Evolutionary conservation across 2,797 vertebrate species (phyloP), one percentile per base, ranked within the genome.

Genomic region (Erithacus rubecula): DNA sequence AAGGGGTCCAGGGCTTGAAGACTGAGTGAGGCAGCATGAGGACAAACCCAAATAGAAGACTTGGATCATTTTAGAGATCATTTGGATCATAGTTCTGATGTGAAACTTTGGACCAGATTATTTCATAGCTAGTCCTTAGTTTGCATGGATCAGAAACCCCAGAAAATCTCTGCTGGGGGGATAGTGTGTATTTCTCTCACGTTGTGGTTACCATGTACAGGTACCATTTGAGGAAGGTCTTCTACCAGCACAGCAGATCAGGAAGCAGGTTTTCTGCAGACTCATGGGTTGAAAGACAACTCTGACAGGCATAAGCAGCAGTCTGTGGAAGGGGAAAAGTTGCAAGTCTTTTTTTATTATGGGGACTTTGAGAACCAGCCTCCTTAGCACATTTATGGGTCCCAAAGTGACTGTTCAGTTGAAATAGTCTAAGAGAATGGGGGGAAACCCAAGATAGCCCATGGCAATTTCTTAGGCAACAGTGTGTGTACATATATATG

Each of bases 331-430:
- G 65, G 34, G 46, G 46, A 89, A 87, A 80, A 68, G 78, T 74
- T 96, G 85, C 94, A 93, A 52, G 78, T 87, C 16, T 27, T 90
- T 91, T 75, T 76, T 96, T 95, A 65, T 95, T 85, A 82, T 6
- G n/a, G 24, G 19, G 47, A 74, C 74, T 58, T 90, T 94, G 69
- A 95, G 91, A 96, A 95, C 67, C 83, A 96, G 17, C n/a, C 76
- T 95, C 67, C 89, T 90, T 90, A 93, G 47, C 86, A 75, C 18
- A 43, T 75, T 87, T 78, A 87, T 82, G 83, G 90, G 81, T 94
- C 94, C 85, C 91, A 63, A 60, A 88, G 79, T 82, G 71, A 89
- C 77, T 78, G 46, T 80, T 89, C 44, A 62, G 69, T 69, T 94
- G 91, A 93, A 92, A 79, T 64, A 90, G 47, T 75, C 58, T 83